Conservation (phyloP, 2,797 vertebrate genomes). For the Dryobates pubescens region DNA sequence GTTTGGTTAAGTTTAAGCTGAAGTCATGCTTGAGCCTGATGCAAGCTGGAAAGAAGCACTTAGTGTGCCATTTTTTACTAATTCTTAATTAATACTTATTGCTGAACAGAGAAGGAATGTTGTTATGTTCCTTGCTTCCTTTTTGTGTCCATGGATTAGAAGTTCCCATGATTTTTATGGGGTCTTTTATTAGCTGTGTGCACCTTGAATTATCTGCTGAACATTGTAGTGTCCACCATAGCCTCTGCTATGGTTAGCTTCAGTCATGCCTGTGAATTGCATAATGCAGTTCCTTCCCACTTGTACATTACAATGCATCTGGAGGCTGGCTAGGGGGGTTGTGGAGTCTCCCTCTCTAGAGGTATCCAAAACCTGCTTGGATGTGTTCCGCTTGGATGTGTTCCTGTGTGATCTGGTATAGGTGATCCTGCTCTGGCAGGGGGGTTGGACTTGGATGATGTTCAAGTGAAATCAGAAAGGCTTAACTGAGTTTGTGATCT, state of each 20-base stretch:
- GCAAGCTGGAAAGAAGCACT: not conserved
- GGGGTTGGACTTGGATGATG: too few relatives aligned
- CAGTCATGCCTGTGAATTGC: not conserved
- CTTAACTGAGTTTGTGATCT: too few relatives aligned
- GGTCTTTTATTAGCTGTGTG: not conserved
- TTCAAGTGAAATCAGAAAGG: too few relatives aligned
- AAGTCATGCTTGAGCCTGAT: not conserved
- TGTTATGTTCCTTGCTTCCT: not conserved
- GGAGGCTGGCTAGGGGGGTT: not conserved
- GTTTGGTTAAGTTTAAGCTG: not conserved
- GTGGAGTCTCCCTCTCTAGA: too few relatives aligned
- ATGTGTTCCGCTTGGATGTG: too few relatives aligned
- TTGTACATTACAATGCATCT: not conserved
- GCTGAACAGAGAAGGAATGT: not conserved
- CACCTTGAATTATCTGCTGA: not conserved
- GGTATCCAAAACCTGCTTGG: too few relatives aligned
- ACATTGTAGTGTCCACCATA: not conserved
- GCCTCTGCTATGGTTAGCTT: not conserved
- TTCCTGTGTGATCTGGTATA: too few relatives aligned
- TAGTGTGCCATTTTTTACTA: not conserved
- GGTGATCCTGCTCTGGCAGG: too few relatives aligned
- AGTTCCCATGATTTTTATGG: not conserved
- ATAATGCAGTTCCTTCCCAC: not conserved
- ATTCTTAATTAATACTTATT: not conserved
- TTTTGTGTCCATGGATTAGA: not conserved